Percentiles rank a stretch among this genome's conserved stretches.
Conservation (phyloP, 2,113 vertebrate genomes). For the Neodon shergylaensis region DNA sequence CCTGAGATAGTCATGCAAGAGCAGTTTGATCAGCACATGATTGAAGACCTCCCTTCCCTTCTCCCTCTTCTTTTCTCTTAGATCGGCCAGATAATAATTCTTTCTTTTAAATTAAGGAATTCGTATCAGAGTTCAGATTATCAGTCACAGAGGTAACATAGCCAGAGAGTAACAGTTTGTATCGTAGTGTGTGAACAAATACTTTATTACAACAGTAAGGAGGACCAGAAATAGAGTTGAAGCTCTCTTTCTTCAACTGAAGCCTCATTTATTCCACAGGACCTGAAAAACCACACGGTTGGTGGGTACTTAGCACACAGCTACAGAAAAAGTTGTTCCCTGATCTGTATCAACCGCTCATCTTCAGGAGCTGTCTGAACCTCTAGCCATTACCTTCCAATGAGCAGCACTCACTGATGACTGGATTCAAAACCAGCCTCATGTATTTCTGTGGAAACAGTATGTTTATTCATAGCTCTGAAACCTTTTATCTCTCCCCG, state of each 20-base stretch:
- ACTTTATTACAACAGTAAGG: background rate
- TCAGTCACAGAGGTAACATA: background rate
- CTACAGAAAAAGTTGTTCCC: background rate
- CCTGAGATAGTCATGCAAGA: background rate
- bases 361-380: background rate
- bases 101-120: background rate
- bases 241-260: background rate
- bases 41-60: background rate
- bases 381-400: background rate
- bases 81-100: background rate
- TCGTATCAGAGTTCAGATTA: conserved; percentile 9
- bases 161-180: background rate
- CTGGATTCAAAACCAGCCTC: conserved; percentile 30
- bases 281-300: background rate
- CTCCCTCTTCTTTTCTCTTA: background rate
- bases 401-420: background rate
- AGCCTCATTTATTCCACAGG: background rate
- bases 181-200: conserved; percentile 1
- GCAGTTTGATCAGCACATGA: rapidly evolving
- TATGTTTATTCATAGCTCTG: conserved; percentile 31
- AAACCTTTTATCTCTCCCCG: background rate
- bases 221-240: background rate
- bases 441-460: conserved; percentile 26
- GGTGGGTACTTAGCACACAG: background rate
- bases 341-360: background rate